Percentiles rank a stretch among this genome's conserved stretches.
Evolutionary conservation across 2,888 invertebrate species (phyloP).

Genomic region (Altica lythri): DNA sequence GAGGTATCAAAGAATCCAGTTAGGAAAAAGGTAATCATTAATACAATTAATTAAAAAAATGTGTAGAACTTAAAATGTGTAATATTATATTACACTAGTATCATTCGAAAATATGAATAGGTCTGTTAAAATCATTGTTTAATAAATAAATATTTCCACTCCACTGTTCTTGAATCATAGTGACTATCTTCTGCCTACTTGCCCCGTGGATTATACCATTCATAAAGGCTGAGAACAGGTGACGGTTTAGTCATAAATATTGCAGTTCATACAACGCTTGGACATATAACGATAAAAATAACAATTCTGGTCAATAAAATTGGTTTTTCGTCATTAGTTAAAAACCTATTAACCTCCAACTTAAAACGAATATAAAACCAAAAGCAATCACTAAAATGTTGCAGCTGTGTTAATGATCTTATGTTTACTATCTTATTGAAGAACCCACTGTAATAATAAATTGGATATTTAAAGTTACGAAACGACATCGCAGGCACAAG

Average conservation of each 20-base stretch:
- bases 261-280: slow-evolving; percentile 44
- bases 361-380: slow-evolving; percentile 8
- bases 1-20: too few relatives aligned
- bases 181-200: slow-evolving; percentile 31
- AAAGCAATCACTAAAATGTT: slow-evolving; percentile 13
- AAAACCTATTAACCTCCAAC: slow-evolving; percentile 39
- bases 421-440: background rate
- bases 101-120: background rate
- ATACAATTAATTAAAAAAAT: too few relatives aligned
- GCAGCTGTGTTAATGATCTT: slow-evolving; percentile 9
- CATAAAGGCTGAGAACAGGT: slow-evolving; percentile 45
- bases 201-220: slow-evolving; percentile 40
- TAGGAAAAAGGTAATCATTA: too few relatives aligned
- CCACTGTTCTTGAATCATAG: slow-evolving; percentile 24
- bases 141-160: slow-evolving; percentile 4
- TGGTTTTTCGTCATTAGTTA: slow-evolving; percentile 45
- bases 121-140: background rate
- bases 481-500: too few relatives aligned
- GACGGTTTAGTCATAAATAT: slow-evolving; percentile 46
- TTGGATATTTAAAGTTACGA: background rate
- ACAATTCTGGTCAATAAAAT: slow-evolving; percentile 48
- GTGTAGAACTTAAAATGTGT: background rate
- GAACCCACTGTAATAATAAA: background rate
- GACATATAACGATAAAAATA: slow-evolving; percentile 48
- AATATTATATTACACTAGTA: background rate